These are phyloP conservation scores for Poeciliopsis turneri DNA, from an alignment of 2,797 vertebrate genomes.

Conservation along the genomic window DNA sequence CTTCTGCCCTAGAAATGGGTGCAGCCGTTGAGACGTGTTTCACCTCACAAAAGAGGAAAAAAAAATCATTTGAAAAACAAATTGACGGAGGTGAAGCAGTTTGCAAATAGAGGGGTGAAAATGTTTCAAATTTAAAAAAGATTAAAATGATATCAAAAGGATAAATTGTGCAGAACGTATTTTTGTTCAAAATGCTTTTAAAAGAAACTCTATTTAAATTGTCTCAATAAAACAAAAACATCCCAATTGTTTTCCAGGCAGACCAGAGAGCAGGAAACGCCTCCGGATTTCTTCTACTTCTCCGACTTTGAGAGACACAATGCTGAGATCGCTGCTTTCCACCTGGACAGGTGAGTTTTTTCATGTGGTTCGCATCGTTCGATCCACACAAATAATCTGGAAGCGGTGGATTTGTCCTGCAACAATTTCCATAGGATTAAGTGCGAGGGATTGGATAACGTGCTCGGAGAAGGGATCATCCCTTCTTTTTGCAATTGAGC, in stretches of 20 bases:
- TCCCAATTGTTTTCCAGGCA: slow-evolving; percentile 82
- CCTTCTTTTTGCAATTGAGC: slow-evolving; percentile 42
- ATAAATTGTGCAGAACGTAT: not conserved
- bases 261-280: slow-evolving; percentile 94
- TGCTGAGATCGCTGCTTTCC: slow-evolving; percentile 95
- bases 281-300: slow-evolving; percentile 98
- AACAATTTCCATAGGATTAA: slow-evolving; percentile 60
- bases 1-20: slow-evolving; percentile 46
- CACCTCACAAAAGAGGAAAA: slow-evolving; percentile 20
- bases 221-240: not conserved
- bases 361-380: not conserved
- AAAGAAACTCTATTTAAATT: not conserved
- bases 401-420: slow-evolving; percentile 32
- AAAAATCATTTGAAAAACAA: not conserved
- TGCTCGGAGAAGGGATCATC: slow-evolving; percentile 42
- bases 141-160: not conserved
- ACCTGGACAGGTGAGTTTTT: slow-evolving; percentile 90
- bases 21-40: slow-evolving; percentile 41
- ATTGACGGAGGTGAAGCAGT: slow-evolving; percentile 34
- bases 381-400: slow-evolving; percentile 3
- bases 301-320: slow-evolving; percentile 98
- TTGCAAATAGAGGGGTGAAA: slow-evolving; percentile 13
- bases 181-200: not conserved
- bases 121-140: slow-evolving; percentile 13
- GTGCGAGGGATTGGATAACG: slow-evolving; percentile 57